A percentile compares a stretch with the other conserved stretches of the same genome.
Conservation (phyloP, 2,888 invertebrate genomes). For the Periphyllus acericola region DNA sequence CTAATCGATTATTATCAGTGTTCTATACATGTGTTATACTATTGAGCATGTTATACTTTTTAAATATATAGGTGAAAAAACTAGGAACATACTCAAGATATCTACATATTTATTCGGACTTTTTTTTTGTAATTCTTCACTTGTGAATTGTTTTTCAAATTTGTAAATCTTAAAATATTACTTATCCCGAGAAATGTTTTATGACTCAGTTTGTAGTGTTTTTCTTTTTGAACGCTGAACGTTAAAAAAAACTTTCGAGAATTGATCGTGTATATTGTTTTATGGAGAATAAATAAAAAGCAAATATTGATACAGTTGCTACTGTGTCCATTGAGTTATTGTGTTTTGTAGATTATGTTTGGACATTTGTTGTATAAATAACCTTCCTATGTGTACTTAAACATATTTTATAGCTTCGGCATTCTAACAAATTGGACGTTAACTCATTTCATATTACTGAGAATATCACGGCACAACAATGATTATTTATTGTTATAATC, state of each 20-base stretch:
- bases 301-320: conserved; percentile 5
- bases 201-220: neutral
- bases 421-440: neutral
- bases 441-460: neutral
- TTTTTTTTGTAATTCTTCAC: neutral
- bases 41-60: too few species aligned
- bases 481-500: neutral
- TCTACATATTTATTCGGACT: neutral
- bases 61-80: neutral
- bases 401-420: neutral
- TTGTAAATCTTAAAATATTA: neutral
- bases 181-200: conserved; percentile 5
- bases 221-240: neutral
- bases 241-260: neutral
- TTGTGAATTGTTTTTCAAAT: neutral
- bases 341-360: conserved; percentile 7
- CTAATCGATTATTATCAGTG: neutral
- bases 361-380: conserved; percentile 1
- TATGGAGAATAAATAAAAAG: neutral
- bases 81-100: neutral
- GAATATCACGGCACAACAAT: neutral
- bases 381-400: neutral
- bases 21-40: neutral
- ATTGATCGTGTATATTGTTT: conserved; percentile 20
- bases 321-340: conserved; percentile 10